phyloP scores from a whole-genome alignment of 2,113 vertebrate genomes.

The Thamnophis sirtalis region DNA sequence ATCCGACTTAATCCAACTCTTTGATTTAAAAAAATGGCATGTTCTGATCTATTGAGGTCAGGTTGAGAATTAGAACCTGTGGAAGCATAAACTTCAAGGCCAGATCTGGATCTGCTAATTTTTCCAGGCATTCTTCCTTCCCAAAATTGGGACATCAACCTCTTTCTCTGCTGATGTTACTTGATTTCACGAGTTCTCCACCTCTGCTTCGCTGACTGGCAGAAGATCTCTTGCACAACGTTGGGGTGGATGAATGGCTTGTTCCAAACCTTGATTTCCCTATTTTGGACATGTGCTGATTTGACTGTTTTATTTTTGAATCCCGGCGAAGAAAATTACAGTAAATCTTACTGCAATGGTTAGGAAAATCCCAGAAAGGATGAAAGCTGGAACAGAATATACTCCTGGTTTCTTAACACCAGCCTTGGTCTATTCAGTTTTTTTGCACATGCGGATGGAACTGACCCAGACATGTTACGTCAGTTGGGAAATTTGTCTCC shows the following conservation, averaged over 20 bases:
- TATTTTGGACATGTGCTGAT: neutral
- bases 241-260: neutral
- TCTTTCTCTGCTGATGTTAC: neutral
- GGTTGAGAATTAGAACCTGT: neutral
- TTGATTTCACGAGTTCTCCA: neutral
- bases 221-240: neutral
- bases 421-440: too few relatives aligned
- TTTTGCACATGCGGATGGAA: neutral
- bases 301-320: neutral
- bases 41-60: neutral
- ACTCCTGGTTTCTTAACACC: neutral
- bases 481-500: slow-evolving; percentile 9
- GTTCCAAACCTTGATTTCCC: neutral
- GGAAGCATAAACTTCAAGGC: neutral
- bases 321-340: neutral
- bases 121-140: neutral
- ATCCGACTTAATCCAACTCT: neutral
- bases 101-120: neutral
- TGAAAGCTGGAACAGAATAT: neutral
- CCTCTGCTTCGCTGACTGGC: neutral
- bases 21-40: neutral
- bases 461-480: neutral
- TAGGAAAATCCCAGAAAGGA: slow-evolving; percentile 4
- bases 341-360: neutral
- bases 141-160: neutral